phyloP scores from a whole-genome alignment of 30 jellyfish, hydroid and myxozoan species.

The Catostylus mosaicus region DNA sequence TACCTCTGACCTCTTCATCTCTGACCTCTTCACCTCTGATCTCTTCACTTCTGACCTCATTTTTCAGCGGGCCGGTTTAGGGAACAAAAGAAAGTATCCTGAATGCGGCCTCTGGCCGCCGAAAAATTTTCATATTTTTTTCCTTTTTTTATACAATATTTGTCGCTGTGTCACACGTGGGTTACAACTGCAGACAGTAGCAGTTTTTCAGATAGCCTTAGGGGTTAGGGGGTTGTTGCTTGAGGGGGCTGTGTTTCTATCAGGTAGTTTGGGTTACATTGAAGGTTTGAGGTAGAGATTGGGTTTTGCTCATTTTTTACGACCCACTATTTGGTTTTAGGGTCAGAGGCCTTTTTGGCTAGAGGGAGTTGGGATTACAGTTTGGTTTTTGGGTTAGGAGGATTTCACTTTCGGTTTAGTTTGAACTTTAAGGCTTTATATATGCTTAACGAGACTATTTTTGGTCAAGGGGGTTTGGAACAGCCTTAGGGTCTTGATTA shows the following conservation, averaged over 20 bases:
- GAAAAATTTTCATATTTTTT: too few relatives aligned
- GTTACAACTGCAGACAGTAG: not conserved
- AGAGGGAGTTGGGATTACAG: not conserved
- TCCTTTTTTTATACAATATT: too few relatives aligned
- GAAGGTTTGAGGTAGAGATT: not conserved
- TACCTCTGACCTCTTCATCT: too few relatives aligned
- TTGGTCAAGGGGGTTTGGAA: too few relatives aligned
- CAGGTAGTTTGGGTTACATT: not conserved
- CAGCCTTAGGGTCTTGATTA: not conserved
- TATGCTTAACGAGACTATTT: not conserved
- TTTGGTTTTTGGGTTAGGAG: not conserved
- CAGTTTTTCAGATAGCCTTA: not conserved
- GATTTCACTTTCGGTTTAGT: not conserved
- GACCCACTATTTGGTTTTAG: too few relatives aligned
- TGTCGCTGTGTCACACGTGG: too few relatives aligned
- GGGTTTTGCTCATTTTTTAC: too few relatives aligned
- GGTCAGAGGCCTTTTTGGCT: not conserved
- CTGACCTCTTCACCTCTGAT: too few relatives aligned
- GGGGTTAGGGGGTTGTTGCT: not conserved
- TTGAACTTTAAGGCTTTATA: not conserved
- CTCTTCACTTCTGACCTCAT: too few relatives aligned
- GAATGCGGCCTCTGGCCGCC: too few relatives aligned
- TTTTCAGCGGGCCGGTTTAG: not conserved
- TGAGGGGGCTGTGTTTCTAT: not conserved
- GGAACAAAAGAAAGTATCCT: too few relatives aligned